Evolutionary conservation across 2,888 invertebrate species (phyloP).

Genomic region (Diplolepis rosae): DNA sequence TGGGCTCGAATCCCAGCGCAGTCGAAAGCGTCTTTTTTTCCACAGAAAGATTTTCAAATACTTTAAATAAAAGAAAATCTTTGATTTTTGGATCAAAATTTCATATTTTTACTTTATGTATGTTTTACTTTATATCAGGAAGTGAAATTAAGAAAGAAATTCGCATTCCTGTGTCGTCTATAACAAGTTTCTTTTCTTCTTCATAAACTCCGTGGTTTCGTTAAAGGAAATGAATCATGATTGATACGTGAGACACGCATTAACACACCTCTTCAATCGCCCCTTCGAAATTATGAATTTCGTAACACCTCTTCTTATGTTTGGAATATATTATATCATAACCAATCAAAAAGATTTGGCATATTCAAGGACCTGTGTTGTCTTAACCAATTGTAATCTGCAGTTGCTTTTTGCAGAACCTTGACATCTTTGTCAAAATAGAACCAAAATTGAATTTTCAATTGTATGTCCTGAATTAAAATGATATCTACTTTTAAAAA

Average conservation of each 20-base stretch:
- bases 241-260: conserved; percentile 11
- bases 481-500: neutral
- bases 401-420: conserved; percentile 18
- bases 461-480: conserved; percentile 2
- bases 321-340: conserved; percentile 16
- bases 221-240: conserved; percentile 15
- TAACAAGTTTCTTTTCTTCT: neutral
- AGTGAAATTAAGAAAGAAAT: neutral
- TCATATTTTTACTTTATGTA: too few species aligned
- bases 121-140: neutral
- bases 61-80: too few species aligned
- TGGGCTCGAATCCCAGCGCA: too few species aligned
- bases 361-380: conserved; percentile 23
- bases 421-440: conserved; percentile 28
- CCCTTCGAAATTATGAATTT: conserved; percentile 23
- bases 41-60: too few species aligned
- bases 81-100: too few species aligned
- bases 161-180: neutral
- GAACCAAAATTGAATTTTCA: too few species aligned
- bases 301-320: conserved; percentile 14
- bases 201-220: neutral
- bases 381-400: conserved; percentile 19
- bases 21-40: too few species aligned
- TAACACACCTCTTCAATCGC: conserved; percentile 1
- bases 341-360: conserved; percentile 27